Evolutionary conservation across 2,113 vertebrate genomes (phyloP).

Genomic region (Lethenteron camtschaticum): DNA sequence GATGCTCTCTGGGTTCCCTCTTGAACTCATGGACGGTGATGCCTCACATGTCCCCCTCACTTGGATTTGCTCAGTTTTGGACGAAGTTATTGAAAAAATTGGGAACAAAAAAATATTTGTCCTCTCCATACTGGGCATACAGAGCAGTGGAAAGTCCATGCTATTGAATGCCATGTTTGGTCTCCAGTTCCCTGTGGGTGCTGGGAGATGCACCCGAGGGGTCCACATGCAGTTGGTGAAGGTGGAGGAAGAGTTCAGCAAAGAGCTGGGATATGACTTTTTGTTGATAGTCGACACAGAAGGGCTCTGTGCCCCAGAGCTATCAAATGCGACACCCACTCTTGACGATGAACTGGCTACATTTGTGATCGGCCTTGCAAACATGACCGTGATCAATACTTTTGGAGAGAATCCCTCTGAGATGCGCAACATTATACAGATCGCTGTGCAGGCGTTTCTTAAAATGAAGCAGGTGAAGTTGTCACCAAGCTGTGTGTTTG

Average conservation of each 20-base stretch:
- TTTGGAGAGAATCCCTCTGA: constrained; percentile 24
- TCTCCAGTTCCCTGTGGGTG: constrained; percentile 28
- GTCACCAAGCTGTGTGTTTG: constrained; percentile 13
- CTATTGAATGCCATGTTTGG: constrained; percentile 31
- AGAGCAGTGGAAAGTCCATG: constrained; percentile 37
- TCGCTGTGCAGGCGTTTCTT: constrained; percentile 23
- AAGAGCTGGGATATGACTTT: constrained; percentile 7
- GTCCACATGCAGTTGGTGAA: constrained; percentile 29
- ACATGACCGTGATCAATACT: constrained; percentile 24
- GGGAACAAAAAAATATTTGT: constrained; percentile 19
- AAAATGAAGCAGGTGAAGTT: constrained; percentile 25
- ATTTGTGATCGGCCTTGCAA: constrained; percentile 25
- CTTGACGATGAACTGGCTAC: constrained; percentile 25
- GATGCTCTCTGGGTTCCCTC: too few species aligned
- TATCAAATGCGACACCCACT: constrained; percentile 10
- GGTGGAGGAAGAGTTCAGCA: constrained; percentile 12
- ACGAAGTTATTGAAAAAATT: too few species aligned
- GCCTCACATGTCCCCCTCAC: too few species aligned
- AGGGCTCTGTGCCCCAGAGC: too few species aligned
- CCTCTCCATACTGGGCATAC: constrained; percentile 30
- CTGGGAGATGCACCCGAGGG: constrained; percentile 12
- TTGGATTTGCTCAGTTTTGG: too few species aligned
- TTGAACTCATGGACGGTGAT: too few species aligned
- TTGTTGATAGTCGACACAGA: too few species aligned
- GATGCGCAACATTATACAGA: constrained; percentile 17